phyloP scores from a whole-genome alignment of 2,113 vertebrate genomes.

The Sus scrofa region T2T-Sscrofa CM000813.6:110945001-110945500 shows the following conservation, averaged over 20 bases:
- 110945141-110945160: slow-evolving; percentile 6
- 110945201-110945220: background rate
- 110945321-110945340: slow-evolving; percentile 29
- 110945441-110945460: background rate
- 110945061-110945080: no score
- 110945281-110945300: background rate
- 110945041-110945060: no score
- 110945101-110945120: background rate
- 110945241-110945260: background rate
- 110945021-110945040: no score
- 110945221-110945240: background rate
- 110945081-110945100: no score
- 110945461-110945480: background rate
- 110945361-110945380: background rate
- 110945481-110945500: slow-evolving; percentile 24
- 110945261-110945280: background rate
- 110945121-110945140: background rate
- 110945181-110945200: background rate
- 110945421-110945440: background rate
- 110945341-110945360: background rate
- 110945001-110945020: no score
- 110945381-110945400: background rate
- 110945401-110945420: no score
- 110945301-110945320: background rate
- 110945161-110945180: background rate